Conservation (phyloP, 2,113 vertebrate species). For the Antennarius striatus region DNA sequence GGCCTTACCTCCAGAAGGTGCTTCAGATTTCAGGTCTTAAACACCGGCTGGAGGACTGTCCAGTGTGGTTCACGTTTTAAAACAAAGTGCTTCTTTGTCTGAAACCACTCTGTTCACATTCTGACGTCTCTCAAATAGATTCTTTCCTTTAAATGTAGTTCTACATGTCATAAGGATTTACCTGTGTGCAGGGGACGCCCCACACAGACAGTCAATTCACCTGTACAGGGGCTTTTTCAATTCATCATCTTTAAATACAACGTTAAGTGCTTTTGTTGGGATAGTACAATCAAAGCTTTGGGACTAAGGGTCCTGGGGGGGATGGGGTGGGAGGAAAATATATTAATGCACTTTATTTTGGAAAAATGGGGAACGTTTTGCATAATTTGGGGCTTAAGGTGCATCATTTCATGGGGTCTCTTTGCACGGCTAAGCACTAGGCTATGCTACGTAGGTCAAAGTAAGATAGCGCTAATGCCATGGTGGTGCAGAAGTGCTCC, state of each 20-base stretch:
- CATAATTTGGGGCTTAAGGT: conserved; percentile 80
- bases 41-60: conserved; percentile 70
- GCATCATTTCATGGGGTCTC: conserved; percentile 70
- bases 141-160: conserved; percentile 68
- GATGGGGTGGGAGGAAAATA: conserved; percentile 28
- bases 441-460: conserved; percentile 72
- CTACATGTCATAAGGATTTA: conserved; percentile 65
- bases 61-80: conserved; percentile 72
- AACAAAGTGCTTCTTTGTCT: conserved; percentile 76
- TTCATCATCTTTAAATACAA: conserved; percentile 66
- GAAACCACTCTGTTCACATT: conserved; percentile 80
- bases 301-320: conserved; percentile 32
- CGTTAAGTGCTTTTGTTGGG: conserved; percentile 74
- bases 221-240: conserved; percentile 55
- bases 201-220: conserved; percentile 40
- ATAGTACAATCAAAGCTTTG: conserved; percentile 76
- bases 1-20: conserved; percentile 72
- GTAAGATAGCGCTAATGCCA: conserved; percentile 55
- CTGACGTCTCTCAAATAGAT: conserved; percentile 74
- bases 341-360: conserved; percentile 50
- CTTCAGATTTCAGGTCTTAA: conserved; percentile 48
- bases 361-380: conserved; percentile 56
- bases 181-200: conserved; percentile 30
- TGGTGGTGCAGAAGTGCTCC: conserved; percentile 61
- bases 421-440: conserved; percentile 65